These are phyloP conservation scores for Drosophila pseudotakahashii DNA, from an alignment of 2,888 invertebrate genomes.

Conservation along the genomic window DNA sequence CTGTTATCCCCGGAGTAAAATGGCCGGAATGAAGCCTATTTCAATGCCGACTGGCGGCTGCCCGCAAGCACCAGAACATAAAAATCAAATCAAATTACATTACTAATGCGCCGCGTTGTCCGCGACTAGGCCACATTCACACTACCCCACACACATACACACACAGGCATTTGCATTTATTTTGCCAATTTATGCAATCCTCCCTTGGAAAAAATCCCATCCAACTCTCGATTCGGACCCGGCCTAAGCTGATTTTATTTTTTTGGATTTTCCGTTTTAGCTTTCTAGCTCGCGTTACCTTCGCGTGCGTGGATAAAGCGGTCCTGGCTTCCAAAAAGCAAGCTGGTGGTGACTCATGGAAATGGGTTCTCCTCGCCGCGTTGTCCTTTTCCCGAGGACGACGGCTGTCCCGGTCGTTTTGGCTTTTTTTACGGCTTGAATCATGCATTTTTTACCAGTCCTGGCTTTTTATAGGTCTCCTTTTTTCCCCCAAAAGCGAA, in stretches of 20 bases:
- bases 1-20: conserved; percentile 8
- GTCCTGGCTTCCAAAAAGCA: conserved; percentile 16
- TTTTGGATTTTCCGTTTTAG: conserved; percentile 35
- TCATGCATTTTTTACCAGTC: conserved; percentile 76
- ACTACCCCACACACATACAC: background rate
- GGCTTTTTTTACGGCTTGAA: conserved; percentile 61
- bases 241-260: conserved; percentile 33
- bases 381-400: conserved; percentile 18
- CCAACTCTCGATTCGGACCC: conserved; percentile 15
- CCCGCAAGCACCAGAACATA: conserved; percentile 45
- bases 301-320: conserved; percentile 48
- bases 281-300: conserved; percentile 40
- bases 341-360: conserved; percentile 65
- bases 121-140: conserved; percentile 35
- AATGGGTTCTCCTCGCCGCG: conserved; percentile 11
- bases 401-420: conserved; percentile 20
- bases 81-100: conserved; percentile 78
- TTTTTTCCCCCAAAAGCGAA: conserved; percentile 29
- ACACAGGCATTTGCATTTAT: conserved; percentile 52
- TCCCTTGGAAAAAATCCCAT: conserved; percentile 33
- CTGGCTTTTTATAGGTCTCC: conserved; percentile 66
- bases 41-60: background rate
- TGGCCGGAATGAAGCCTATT: background rate
- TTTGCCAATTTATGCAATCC: conserved; percentile 64
- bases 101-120: conserved; percentile 73